Conservation (phyloP, 2,797 vertebrate species). For the Darevskia nairensis region DNA sequence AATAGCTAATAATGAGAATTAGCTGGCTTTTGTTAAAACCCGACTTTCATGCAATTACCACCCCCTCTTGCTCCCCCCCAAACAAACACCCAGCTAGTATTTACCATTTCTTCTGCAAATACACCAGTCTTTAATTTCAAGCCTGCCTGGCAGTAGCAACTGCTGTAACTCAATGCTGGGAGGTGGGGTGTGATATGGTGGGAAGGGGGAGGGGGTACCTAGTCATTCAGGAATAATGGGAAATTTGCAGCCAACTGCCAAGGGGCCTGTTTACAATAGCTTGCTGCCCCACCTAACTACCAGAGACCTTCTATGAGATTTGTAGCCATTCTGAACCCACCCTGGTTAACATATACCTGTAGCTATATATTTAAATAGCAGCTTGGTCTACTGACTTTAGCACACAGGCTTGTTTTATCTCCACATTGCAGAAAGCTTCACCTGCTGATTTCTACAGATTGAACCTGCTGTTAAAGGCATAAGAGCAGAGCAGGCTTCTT, state of each 20-base stretch:
- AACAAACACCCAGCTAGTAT: constrained; percentile 32
- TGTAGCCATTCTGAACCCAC: not conserved
- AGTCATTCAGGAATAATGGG: constrained; percentile 10
- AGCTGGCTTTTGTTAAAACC: constrained; percentile 27
- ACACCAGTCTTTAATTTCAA: constrained; percentile 33
- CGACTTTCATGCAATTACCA: constrained; percentile 21
- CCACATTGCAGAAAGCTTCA: not conserved
- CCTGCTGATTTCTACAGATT: not conserved
- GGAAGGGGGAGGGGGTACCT: not conserved
- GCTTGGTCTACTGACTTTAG: not conserved
- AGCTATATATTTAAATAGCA: not conserved
- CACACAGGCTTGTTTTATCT: not conserved
- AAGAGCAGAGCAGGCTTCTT: not conserved
- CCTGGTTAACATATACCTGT: not conserved
- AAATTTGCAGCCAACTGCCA: not conserved
- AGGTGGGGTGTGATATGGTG: not conserved
- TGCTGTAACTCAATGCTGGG: not conserved
- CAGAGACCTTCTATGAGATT: not conserved
- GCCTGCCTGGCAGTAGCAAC: constrained; percentile 7
- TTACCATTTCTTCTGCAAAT: constrained; percentile 32
- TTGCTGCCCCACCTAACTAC: not conserved
- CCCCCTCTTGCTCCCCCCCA: not conserved
- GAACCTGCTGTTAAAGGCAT: not conserved
- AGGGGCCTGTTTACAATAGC: not conserved
- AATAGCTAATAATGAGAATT: constrained; percentile 39